Percentiles rank a stretch among this genome's conserved stretches.
Evolutionary conservation across 2,888 invertebrate species (phyloP).

Genomic region (Melanostoma scalare): DNA sequence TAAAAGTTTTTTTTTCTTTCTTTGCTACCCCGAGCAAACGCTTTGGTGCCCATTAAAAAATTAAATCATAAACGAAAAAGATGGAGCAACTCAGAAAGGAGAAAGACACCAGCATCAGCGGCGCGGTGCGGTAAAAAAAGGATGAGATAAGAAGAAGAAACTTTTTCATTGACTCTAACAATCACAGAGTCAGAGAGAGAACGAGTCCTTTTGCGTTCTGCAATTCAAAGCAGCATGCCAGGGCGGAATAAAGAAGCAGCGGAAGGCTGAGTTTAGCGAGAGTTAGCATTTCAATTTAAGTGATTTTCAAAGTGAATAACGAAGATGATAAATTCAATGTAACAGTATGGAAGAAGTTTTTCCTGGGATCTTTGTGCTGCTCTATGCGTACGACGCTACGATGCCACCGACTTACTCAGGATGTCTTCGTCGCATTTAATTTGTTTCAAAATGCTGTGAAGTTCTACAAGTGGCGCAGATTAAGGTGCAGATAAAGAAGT

Average conservation of each 20-base stretch:
- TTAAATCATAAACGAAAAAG: constrained; percentile 71
- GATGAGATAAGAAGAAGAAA: constrained; percentile 47
- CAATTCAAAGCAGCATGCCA: constrained; percentile 15
- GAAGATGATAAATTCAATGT: constrained; percentile 68
- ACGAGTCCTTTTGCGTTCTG: constrained; percentile 35
- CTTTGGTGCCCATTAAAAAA: constrained; percentile 71
- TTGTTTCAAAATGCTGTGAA: constrained; percentile 41
- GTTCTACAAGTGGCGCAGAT: constrained; percentile 64
- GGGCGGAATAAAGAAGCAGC: not conserved
- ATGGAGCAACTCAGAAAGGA: constrained; percentile 14
- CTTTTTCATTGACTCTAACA: constrained; percentile 70
- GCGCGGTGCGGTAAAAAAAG: not conserved
- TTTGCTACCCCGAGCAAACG: constrained; percentile 41
- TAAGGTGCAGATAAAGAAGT: constrained; percentile 40
- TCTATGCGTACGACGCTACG: not conserved
- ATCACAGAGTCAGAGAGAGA: constrained; percentile 59
- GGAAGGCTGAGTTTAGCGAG: constrained; percentile 51
- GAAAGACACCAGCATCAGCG: not conserved
- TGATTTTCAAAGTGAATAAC: constrained; percentile 69
- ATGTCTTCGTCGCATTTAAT: constrained; percentile 33
- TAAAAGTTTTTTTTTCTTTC: constrained; percentile 38
- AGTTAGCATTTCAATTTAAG: constrained; percentile 67
- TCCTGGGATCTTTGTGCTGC: not conserved
- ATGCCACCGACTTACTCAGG: not conserved
- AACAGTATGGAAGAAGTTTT: constrained; percentile 51